A percentile compares a stretch with the other conserved stretches of the same genome.
Evolutionary conservation across 37 sponge, comb jelly and placozoan species (phyloP).

Genomic region (Bolinopsis microptera): DNA sequence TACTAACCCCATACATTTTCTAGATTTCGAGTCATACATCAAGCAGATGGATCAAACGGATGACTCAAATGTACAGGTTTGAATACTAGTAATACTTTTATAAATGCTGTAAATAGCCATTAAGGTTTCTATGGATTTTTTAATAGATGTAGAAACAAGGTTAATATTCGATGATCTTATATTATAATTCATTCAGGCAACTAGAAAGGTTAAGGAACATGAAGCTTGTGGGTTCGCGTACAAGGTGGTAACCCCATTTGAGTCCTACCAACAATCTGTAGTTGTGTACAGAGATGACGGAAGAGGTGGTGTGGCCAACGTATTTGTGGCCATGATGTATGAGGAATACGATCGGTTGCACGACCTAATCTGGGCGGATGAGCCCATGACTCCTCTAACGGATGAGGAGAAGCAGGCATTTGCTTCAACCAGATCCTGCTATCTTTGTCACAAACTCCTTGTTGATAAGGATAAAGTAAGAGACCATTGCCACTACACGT

Average conservation of each 20-base stretch:
- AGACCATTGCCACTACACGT: conserved; percentile 62
- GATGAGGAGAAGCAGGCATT: neutral
- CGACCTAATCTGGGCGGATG: neutral
- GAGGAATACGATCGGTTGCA: conserved; percentile 41
- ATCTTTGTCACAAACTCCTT: neutral
- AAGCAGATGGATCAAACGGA: neutral
- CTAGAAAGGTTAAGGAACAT: neutral
- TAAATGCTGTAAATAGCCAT: too few species aligned
- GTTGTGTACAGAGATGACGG: conserved; percentile 38
- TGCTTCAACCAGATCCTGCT: neutral
- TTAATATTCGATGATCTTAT: too few species aligned
- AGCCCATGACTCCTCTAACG: neutral
- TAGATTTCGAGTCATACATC: conserved; percentile 50
- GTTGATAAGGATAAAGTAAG: neutral
- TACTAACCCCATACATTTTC: too few species aligned
- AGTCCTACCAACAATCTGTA: neutral
- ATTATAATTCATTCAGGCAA: conserved; percentile 11
- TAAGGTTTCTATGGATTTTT: too few species aligned
- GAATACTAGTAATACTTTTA: too few species aligned
- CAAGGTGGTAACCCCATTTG: neutral
- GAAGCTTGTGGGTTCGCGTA: conserved; percentile 44
- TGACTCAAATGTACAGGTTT: neutral
- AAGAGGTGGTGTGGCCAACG: neutral
- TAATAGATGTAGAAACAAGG: too few species aligned
- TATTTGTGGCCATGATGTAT: neutral